Base-by-base conservation (phyloP, 2,113 vertebrate genomes). In the Chrysochloris asiatica region DNA sequence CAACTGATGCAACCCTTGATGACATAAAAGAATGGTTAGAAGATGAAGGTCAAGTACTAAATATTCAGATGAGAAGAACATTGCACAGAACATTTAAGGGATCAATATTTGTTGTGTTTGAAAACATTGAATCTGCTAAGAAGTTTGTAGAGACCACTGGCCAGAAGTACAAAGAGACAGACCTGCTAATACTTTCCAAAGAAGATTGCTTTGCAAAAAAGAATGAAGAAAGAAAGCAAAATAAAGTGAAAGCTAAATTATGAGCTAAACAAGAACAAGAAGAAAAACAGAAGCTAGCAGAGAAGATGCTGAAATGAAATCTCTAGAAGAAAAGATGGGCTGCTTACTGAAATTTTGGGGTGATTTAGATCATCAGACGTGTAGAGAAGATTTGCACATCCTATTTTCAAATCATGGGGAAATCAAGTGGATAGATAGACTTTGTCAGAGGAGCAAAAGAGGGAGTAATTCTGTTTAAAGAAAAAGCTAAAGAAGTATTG, bases 261-360 rank as follows among this genome's bases (percentile, higher is more conserved):
- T 99, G 99, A 98, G 98, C 98, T 87, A 99, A 97, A 97, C 98
- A 98, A 92, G 98, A 99, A 69, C 99, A 99, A 95, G 98, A 99
- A 94, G 97, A 98, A 95, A 98, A 98, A 89, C 98, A 99, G 97
- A 99, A 99, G 95, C 97, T 98, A 83, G 97, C 98, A n/a, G n/a
- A 84, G 99, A 99, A 96, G 98, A 98, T 84, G 98, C 99, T 94
- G 99, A 99, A 98, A 98, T 99, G 98, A 98, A 98, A 97, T 98
- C 98, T 65, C 95, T 99, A 97, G 98, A 99, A 92, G 99, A 99
- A 96, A 98, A 99, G 96, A 98, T 97, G 17, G 99, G 99, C 48
- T 99, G 99, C 93, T 97, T 99, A 95, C 95, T 99, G 95, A 99
- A 99, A 97, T 99, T 99, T 96, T 99, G 98, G 10, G 99, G 99